Evolutionary conservation across 2,113 vertebrate species (phyloP), one percentile per base, ranked within the genome.

Genomic region (Xiphophorus couchianus): DNA sequence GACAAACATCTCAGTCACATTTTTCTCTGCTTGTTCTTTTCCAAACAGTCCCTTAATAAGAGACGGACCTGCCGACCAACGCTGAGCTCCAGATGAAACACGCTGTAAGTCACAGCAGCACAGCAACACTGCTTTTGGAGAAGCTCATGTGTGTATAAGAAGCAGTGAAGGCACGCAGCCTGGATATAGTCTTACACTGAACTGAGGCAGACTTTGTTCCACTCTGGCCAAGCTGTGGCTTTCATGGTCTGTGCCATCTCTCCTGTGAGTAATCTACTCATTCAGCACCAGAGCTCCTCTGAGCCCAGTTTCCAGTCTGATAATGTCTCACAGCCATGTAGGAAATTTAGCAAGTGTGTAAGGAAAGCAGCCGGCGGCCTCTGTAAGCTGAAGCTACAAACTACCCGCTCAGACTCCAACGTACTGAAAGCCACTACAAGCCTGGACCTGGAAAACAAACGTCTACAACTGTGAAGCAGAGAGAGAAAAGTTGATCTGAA

Each of bases 241-340:
- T 73, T 70, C 30, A 68, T 62, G 69, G 76, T 81, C 88, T 80
- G 78, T 88, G 90, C 84, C 87, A 89, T 89, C 90, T 84, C 88
- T 89, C 51, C 75, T 87, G 90, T 42, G 90, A 90, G 87, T 84
- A 68, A 84, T 89, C 89, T 48, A 80, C 79, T 90, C 89, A 82
- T 87, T 91, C 86, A 81, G 78, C 89, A 86, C 80, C 80, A 74
- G 2, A 63, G 12, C 2, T 29, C 76, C 42, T 69, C 77, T 62
- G 74, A 84, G 87, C 86, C 90, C 83, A 90, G 87, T 94, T 94
- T 92, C 91, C 91, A 93, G 76, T 33, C 65, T 72, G 77, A 90
- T 93, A 90, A 90, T 90, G 86, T 92, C 87, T 88, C 78, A 88
- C 75, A 89, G 87, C 77, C 82, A 84, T 62, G 73, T 83, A 82